Evolutionary conservation across 2,888 invertebrate genomes (phyloP), one percentile per base, ranked within the genome.

Genomic region (Leucoptera coffeella): DNA sequence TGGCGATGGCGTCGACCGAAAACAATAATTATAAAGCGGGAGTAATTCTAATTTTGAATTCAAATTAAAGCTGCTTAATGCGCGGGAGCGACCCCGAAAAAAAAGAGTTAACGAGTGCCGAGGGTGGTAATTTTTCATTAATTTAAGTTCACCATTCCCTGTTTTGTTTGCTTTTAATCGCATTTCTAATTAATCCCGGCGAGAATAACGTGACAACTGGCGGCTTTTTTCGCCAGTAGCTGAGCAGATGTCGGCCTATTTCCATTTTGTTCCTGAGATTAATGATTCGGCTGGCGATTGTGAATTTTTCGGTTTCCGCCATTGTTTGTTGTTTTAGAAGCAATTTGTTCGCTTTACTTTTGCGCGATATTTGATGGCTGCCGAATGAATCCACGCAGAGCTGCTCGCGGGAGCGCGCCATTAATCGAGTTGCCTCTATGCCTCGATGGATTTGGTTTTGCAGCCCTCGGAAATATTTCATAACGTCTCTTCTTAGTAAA

Each of bases 101-200:
- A 59, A 69, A 69, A 69, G 67, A 69, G 67, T 67, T 67, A 67
- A 65, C 65, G 69, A 69, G 57, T 57, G 54, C 56, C 45, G 62
- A 65, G 69, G 69, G 69, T 69, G 69, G 69, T 69, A 69, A 69
- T 69, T 69, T 69, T 69, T 69, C 69, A 69, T 69, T 69, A 69
- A 69, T 69, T 69, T 69, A 69, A 69, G 69, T 69, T 69, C 69
- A 67, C 67, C 62, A 65, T 65, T 67, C 64, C 64, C 67, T 67
- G 67, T 69, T 67, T 69, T 69, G 69, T 69, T 69, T 69, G 67
- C 64, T 69, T 69, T 69, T 69, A 69, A 69, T 69, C 69, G 67
- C 62, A 67, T 69, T 69, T 69, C 67, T 69, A 69, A 69, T 69
- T 69, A 69, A 69, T 69, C 67, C 69, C 67, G 64, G 57, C 62